Conservation (phyloP, 2,888 invertebrate genomes). For the Brachyptera risi region DNA sequence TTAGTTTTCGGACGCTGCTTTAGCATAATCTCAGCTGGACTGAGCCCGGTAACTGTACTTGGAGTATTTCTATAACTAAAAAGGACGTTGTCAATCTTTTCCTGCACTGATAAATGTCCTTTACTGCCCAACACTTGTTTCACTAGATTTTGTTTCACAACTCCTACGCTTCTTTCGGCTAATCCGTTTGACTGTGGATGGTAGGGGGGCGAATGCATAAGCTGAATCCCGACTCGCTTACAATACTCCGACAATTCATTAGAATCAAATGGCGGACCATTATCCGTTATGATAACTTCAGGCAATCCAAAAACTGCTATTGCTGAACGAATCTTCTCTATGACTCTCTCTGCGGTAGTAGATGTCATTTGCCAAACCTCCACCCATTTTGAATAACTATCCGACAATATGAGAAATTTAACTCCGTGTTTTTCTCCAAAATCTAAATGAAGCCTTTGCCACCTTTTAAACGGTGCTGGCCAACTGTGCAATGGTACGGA, state of each 20-base stretch:
- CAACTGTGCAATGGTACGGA: conserved; percentile 32
- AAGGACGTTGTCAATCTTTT: background rate
- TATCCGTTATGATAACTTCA: conserved; percentile 35
- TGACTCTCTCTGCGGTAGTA: conserved; percentile 30
- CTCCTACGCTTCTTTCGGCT: conserved; percentile 2
- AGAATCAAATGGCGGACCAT: conserved; percentile 36
- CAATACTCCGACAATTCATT: conserved; percentile 34
- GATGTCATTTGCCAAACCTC: conserved; percentile 33
- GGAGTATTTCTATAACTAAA: background rate
- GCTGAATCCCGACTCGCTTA: conserved; percentile 28
- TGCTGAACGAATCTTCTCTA: conserved; percentile 26
- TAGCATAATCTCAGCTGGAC: conserved; percentile 28
- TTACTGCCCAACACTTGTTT: background rate
- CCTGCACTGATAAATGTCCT: background rate
- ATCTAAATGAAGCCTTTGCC: conserved; percentile 34
- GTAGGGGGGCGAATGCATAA: conserved; percentile 32
- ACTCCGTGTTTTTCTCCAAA: conserved; percentile 34
- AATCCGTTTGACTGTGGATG: conserved; percentile 35
- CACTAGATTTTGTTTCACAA: background rate
- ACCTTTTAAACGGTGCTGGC: conserved; percentile 32
- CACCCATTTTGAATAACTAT: conserved; percentile 35
- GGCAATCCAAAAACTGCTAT: conserved; percentile 38
- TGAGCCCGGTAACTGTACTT: conserved; percentile 19
- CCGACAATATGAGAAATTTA: conserved; percentile 33
- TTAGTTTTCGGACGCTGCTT: conserved; percentile 26